Evolutionary conservation across 2,888 invertebrate genomes (phyloP), one percentile per base, ranked within the genome.

Genomic region (Cantharis rustica): DNA sequence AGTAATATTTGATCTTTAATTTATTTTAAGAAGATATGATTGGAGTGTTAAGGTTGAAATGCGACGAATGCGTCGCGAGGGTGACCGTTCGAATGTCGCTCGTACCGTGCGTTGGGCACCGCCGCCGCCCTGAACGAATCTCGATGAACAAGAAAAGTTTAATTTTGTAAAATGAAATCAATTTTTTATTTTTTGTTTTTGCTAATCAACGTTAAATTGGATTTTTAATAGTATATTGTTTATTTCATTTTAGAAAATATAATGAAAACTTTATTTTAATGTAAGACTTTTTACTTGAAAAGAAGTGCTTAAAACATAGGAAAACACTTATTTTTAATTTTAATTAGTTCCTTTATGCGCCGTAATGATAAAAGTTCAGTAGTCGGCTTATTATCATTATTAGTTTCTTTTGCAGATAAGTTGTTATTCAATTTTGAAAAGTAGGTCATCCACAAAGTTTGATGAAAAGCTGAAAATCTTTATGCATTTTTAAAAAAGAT

Each of bases 241-340:
- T 31, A 20, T 66, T 72, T 72, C 20, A 72, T 72, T 72, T 47
- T 47, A n/a, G 66, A 64, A 72, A n/a, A 66, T 20, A 27, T 72
- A 72, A 64, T 10, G 27, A 61, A 23, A 31, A 76, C 61, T 71
- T 71, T 71, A 76, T 73, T 76, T 73, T 71, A 73, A 72, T 47
- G 27, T 61, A 66, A 72, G 72, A 63, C n/a, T 70, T 76, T 75
- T 72, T 72, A 73, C 9, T 70, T 72, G 74, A 77, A 77, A 71
- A 69, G 71, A 62, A 15, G 70, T 69, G 61, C 72, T 15, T 27
- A 69, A 61, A 31, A 77, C 72, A 63, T 74, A 74, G 69, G 71
- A 63, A 76, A 72, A 71, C 72, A 72, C 69, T 74, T 77, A 77
- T 77, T 77, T 70, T 75, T 77, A 77, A 77, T 77, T 77, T 77